Evolutionary conservation across 2,797 vertebrate species (phyloP).

Genomic region (Hydrocynus forskahlii): DNA sequence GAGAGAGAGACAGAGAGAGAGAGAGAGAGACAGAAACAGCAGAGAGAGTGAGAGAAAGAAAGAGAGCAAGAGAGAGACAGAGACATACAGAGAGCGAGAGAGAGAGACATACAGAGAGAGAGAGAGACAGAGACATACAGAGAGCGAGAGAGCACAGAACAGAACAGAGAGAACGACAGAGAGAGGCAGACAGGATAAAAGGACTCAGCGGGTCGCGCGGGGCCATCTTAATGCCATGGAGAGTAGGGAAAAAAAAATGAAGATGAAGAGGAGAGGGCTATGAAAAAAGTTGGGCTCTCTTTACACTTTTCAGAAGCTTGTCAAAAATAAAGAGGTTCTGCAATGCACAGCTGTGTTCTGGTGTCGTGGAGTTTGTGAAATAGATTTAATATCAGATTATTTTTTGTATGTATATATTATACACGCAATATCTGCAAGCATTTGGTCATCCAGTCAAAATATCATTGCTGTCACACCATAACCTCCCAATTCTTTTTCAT

Average conservation of each 20-base stretch:
- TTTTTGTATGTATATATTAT: slow-evolving; percentile 2
- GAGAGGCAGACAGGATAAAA: not conserved
- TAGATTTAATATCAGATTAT: not conserved
- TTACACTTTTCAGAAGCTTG: slow-evolving; percentile 9
- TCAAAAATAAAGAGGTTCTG: slow-evolving; percentile 16
- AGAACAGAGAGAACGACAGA: too few relatives aligned
- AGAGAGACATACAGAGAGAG: too few relatives aligned
- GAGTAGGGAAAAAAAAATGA: slow-evolving; percentile 18
- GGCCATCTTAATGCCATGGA: slow-evolving; percentile 25
- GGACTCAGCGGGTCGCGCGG: slow-evolving; percentile 17
- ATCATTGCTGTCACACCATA: not conserved
- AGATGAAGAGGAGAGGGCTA: slow-evolving; percentile 17
- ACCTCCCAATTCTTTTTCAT: not conserved
- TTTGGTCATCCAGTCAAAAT: not conserved
- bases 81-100: too few relatives aligned
- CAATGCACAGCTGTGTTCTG: not conserved
- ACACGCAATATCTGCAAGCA: not conserved
- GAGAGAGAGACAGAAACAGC: not conserved
- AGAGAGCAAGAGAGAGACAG: too few relatives aligned
- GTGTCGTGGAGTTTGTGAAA: not conserved
- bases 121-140: too few relatives aligned
- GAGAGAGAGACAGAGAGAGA: slow-evolving; percentile 1
- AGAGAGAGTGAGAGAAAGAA: too few relatives aligned
- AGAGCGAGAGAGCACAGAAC: too few relatives aligned
- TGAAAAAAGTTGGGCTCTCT: slow-evolving; percentile 18